phyloP scores from a whole-genome alignment of 2,797 vertebrate species.

The Danio tinwini region DNA sequence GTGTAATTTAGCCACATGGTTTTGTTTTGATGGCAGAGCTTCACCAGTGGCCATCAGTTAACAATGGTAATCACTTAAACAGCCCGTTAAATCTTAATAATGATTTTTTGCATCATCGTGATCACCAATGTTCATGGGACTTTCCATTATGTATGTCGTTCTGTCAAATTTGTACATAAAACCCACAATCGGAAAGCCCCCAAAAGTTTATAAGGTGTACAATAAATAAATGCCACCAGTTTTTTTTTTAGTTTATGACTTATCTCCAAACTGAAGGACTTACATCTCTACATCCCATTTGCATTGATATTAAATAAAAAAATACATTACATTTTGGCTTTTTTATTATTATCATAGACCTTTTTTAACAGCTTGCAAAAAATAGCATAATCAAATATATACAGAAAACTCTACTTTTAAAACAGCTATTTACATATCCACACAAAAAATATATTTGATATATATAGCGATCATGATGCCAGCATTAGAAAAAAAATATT shows the following conservation, averaged over 20 bases:
- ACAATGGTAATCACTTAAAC: neutral
- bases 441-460: slow-evolving; percentile 71
- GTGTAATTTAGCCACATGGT: slow-evolving; percentile 47
- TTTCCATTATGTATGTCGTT: neutral
- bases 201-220: neutral
- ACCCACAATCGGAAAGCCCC: neutral
- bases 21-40: slow-evolving; percentile 21
- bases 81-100: neutral
- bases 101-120: neutral
- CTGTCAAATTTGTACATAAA: neutral
- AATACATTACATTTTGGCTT: slow-evolving; percentile 14
- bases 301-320: neutral
- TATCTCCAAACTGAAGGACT: neutral
- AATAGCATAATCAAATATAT: slow-evolving; percentile 69
- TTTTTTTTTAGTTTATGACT: neutral
- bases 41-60: neutral
- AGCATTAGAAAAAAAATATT: slow-evolving; percentile 51
- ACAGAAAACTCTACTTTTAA: slow-evolving; percentile 80
- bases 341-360: slow-evolving; percentile 66
- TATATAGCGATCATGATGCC: slow-evolving; percentile 64
- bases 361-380: slow-evolving; percentile 56
- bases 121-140: neutral
- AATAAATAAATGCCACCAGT: neutral
- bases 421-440: slow-evolving; percentile 79
- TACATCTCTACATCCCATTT: neutral